Evolutionary conservation across 2,888 invertebrate genomes (phyloP).

Genomic region (Pyralis farinalis): DNA sequence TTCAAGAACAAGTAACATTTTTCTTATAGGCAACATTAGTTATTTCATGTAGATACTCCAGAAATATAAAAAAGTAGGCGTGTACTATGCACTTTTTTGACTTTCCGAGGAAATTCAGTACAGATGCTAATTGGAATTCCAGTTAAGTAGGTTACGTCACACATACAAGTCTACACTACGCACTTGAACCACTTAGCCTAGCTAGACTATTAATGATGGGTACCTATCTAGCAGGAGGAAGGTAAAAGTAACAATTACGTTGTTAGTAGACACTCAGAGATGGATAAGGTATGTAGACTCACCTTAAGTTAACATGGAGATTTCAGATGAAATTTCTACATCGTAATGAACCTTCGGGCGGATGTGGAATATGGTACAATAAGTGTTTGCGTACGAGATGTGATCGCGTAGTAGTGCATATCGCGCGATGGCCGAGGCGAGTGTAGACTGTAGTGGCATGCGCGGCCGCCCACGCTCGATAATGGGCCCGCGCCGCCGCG

Average conservation of each 20-base stretch:
- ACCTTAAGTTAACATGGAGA: slow-evolving; percentile 7
- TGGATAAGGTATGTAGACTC: background rate
- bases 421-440: slow-evolving; percentile 41
- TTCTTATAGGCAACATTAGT: too few species aligned
- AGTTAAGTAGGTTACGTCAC: slow-evolving; percentile 47
- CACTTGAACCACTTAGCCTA: slow-evolving; percentile 37
- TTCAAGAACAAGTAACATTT: too few species aligned
- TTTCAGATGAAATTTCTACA: slow-evolving; percentile 33
- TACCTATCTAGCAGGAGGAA: slow-evolving; percentile 8
- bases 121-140: slow-evolving; percentile 8
- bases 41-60: too few species aligned
- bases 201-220: slow-evolving; percentile 26
- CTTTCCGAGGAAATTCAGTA: background rate
- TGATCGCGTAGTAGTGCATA: slow-evolving; percentile 46
- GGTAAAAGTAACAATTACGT: slow-evolving; percentile 6
- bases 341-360: slow-evolving; percentile 37
- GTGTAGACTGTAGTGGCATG: slow-evolving; percentile 43
- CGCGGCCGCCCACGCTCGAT: slow-evolving; percentile 76
- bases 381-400: slow-evolving; percentile 32
- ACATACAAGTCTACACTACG: slow-evolving; percentile 45
- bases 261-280: background rate
- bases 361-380: slow-evolving; percentile 33
- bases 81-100: too few species aligned
- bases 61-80: too few species aligned
- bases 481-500: slow-evolving; percentile 32